Percentiles rank a stretch among this genome's conserved stretches.
Evolutionary conservation across 2,888 invertebrate genomes (phyloP).

Genomic region (Sinopyrophorus schimmeli): DNA sequence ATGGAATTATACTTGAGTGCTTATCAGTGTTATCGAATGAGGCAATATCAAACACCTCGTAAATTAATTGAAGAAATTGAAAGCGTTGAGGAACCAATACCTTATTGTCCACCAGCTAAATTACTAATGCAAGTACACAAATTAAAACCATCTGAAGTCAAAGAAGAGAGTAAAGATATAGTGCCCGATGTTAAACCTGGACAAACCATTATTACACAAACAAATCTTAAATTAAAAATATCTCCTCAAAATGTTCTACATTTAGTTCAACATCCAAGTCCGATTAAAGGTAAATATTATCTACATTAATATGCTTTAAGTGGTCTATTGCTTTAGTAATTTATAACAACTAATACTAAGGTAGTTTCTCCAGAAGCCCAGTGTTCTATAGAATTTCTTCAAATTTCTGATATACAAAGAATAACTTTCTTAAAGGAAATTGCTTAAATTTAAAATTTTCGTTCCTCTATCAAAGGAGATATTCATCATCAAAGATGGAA

Average conservation of each 20-base stretch:
- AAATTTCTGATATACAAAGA: too few species aligned
- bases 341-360: too few species aligned
- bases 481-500: too few species aligned
- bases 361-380: too few species aligned
- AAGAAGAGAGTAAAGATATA: slow-evolving; percentile 35
- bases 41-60: slow-evolving; percentile 71
- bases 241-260: slow-evolving; percentile 57
- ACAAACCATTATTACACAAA: slow-evolving; percentile 18
- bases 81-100: slow-evolving; percentile 60
- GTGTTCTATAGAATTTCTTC: too few species aligned
- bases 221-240: slow-evolving; percentile 47
- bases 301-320: too few species aligned
- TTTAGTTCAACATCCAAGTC: slow-evolving; percentile 59
- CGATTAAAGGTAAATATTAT: slow-evolving; percentile 61
- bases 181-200: slow-evolving; percentile 10
- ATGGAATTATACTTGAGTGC: slow-evolving; percentile 73
- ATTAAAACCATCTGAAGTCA: slow-evolving; percentile 32
- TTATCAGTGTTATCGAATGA: slow-evolving; percentile 82
- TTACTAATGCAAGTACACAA: slow-evolving; percentile 45
- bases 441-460: too few species aligned
- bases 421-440: too few species aligned
- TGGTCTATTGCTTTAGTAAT: too few species aligned
- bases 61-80: slow-evolving; percentile 63
- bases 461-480: too few species aligned
- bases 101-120: slow-evolving; percentile 64